Evolutionary conservation across 2,888 invertebrate genomes (phyloP), one percentile per base, ranked within the genome.

Genomic region (Archips crataeganus): DNA sequence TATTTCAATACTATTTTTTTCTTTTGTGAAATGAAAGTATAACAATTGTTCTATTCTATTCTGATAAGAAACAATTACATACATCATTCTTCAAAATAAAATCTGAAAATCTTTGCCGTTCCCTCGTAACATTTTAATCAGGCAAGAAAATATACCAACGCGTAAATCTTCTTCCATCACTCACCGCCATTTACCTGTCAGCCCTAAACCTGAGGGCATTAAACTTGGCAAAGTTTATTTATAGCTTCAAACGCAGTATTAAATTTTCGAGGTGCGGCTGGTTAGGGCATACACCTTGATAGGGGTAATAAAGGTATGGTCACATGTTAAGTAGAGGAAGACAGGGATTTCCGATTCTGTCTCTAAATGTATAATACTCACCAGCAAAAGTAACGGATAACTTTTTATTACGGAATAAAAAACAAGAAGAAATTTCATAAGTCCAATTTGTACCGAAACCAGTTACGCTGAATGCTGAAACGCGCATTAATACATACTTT

Each of bases 181-280:
- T 66, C 59, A 32, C 47, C n/a, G 32, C 47, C 51, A 42, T 45
- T 66, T 39, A 11, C 61, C 67, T 68, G 68, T 73, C 68, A 69
- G 62, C 13, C 36, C 59, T 61, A 71, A 68, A 39, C 70, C 57
- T 57, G 47, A 36, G 47, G 34, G 65, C 65, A 65, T 65, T 63
- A 36, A 63, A 45, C 42, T 60, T 45, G 34, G 34, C 45, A 59
- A 65, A 65, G 72, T 72, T 72, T 72, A 72, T 72, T 68, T 68
- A 72, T 72, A 72, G 57, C 49, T n/a, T 23, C 9, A 47, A 62
- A 68, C 67, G 62, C 60, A 8, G 36, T 60, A 39, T 15, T n/a
- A 36, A 39, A 34, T 34, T 60, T 39, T 36, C 60, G 36, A 60
- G 36, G n/a, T 32, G 57, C 3, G 57, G 54, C n/a, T 49, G 49